A percentile compares a stretch with the other conserved stretches of the same genome.
These are phyloP conservation scores for Staurois parvus DNA, from an alignment of 2,797 vertebrate genomes.

Conservation along the genomic window DNA sequence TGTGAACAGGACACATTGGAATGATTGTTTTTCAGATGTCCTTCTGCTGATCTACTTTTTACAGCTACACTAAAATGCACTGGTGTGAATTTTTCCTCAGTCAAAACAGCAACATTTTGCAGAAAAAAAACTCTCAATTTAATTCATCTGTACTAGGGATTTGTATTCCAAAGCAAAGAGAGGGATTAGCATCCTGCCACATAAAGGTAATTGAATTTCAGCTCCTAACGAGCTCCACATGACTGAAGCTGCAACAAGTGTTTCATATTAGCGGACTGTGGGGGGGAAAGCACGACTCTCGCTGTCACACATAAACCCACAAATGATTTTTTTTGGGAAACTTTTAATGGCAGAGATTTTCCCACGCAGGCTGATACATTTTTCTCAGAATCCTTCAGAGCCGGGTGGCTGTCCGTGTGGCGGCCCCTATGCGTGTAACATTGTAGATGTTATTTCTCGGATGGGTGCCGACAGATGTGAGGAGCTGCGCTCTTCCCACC, in stretches of 20 bases:
- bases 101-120: too few relatives aligned
- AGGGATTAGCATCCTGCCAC: too few relatives aligned
- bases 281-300: too few relatives aligned
- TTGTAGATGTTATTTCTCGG: not conserved
- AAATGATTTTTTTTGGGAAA: not conserved
- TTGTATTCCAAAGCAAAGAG: too few relatives aligned
- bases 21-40: too few relatives aligned
- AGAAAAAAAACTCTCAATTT: too few relatives aligned
- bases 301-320: not conserved
- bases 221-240: not conserved
- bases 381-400: not conserved
- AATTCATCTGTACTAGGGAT: too few relatives aligned
- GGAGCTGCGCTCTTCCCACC: slow-evolving; percentile 10
- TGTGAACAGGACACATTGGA: too few relatives aligned
- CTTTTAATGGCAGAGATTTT: not conserved
- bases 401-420: not conserved
- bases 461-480: not conserved
- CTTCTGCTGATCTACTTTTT: too few relatives aligned
- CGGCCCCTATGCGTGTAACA: not conserved
- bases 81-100: too few relatives aligned
- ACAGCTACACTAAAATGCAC: too few relatives aligned
- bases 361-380: not conserved
- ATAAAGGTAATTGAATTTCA: not conserved
- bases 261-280: not conserved
- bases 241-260: not conserved